Evolutionary conservation across 2,888 invertebrate species (phyloP), one percentile per base, ranked within the genome.

Genomic region (Ommatoiulus sabulosus): DNA sequence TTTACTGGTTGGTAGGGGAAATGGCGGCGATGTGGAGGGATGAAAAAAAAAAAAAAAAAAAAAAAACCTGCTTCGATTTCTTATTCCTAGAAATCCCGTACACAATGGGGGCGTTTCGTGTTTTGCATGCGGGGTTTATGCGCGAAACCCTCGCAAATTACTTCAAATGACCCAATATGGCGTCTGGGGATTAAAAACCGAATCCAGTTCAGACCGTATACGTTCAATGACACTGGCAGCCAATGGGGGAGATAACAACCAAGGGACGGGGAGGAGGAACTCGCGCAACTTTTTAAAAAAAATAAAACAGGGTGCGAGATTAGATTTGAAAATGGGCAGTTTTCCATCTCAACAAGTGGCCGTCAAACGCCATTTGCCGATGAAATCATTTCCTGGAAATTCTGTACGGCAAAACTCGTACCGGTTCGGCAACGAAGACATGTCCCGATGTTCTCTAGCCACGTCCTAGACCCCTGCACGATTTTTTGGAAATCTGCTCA

Each of bases 161-260:
- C 72, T 72, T 24, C 72, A 24, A 72, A 72, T 72, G 72, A 72
- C 72, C 72, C 72, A 72, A 72, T 72, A 72, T 72, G 72, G 72
- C 72, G 72, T 72, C 72, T 72, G 72, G 72, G 72, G 72, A 72
- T 72, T 72, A 72, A 72, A 72, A 72, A 72, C 72, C 72, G 72
- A 72, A 72, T 72, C 72, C 72, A 72, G 72, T 72, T 72, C 72
- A 72, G 72, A 24, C 72, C 72, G 72, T 35, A 2, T 35, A 35
- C 35, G 35, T 72, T 72, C 72, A 72, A 72, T 72, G 72, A 72
- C 72, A 72, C 72, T 72, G 72, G 72, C 72, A n/a, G 17, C 5
- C n/a, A 72, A 24, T 72, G 72, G 24, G 24, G 20, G 72, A 24
- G 72, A 72, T 72, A 72, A 72, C n/a, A 72, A 20, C 24, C 4